A percentile compares a stretch with the other conserved stretches of the same genome.
Conservation (phyloP, 2,888 invertebrate genomes). For the Cosmia pyralina region DNA sequence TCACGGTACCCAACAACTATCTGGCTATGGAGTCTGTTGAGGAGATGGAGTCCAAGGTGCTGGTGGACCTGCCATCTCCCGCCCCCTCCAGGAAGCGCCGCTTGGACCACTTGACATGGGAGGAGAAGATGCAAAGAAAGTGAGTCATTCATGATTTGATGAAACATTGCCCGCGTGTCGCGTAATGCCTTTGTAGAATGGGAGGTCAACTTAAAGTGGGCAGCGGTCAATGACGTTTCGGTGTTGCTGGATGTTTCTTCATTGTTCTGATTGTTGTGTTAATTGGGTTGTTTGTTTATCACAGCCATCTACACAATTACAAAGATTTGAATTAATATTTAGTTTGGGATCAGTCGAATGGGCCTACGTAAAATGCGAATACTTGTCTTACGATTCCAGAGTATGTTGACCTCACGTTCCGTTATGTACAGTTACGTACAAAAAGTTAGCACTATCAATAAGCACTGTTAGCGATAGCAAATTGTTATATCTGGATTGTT, state of each 20-base stretch:
- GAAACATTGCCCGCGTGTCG: constrained; percentile 75
- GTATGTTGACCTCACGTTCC: constrained; percentile 62
- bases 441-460: constrained; percentile 50
- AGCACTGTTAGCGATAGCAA: constrained; percentile 35
- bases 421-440: constrained; percentile 64
- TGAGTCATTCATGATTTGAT: constrained; percentile 86
- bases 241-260: constrained; percentile 33
- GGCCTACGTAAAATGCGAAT: background rate
- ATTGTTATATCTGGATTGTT: constrained; percentile 45
- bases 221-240: constrained; percentile 27
- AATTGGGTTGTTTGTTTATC: background rate
- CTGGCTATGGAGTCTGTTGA: constrained; percentile 79
- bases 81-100: constrained; percentile 91
- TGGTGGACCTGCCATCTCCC: constrained; percentile 78
- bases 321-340: background rate
- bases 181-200: constrained; percentile 40
- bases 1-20: constrained; percentile 88
- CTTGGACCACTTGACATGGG: constrained; percentile 95
- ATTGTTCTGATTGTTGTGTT: constrained; percentile 30
- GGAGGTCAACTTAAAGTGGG: constrained; percentile 59
- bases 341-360: background rate
- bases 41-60: constrained; percentile 77
- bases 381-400: background rate
- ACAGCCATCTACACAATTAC: background rate
- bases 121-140: constrained; percentile 97